Evolutionary conservation across 2,113 vertebrate genomes (phyloP).

Genomic region (Epinephelus lanceolatus): DNA sequence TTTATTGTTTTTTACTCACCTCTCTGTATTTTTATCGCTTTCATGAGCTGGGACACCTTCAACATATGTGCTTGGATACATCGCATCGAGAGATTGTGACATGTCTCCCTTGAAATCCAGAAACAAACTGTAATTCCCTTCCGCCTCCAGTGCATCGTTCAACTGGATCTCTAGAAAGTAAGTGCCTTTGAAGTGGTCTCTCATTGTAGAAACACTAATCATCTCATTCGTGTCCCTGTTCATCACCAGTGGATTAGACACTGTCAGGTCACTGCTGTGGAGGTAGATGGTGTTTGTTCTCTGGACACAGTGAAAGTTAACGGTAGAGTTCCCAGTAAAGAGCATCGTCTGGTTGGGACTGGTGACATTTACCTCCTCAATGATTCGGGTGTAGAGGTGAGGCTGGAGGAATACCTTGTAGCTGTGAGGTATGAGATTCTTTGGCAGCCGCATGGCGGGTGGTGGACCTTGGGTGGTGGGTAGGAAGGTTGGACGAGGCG

Average conservation of each 20-base stretch:
- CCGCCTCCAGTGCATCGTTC: fast-evolving
- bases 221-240: fast-evolving
- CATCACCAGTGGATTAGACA: conserved; percentile 51
- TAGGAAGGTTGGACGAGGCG: fast-evolving
- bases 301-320: conserved; percentile 76
- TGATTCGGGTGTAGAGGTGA: conserved; percentile 55
- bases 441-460: conserved; percentile 81
- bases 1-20: conserved; percentile 61
- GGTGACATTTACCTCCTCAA: conserved; percentile 52
- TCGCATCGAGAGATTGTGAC: conserved; percentile 78
- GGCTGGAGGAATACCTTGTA: conserved; percentile 87
- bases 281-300: conserved; percentile 86
- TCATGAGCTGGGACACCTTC: conserved; percentile 21
- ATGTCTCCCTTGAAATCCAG: conserved; percentile 85
- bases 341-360: conserved; percentile 65
- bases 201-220: fast-evolving
- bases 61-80: conserved; percentile 89
- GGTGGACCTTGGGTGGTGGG: background rate
- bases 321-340: conserved; percentile 83
- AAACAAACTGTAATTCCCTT: conserved; percentile 80
- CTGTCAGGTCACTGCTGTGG: conserved; percentile 86
- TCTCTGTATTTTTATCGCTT: conserved; percentile 16
- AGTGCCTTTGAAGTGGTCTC: conserved; percentile 22
- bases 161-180: conserved; percentile 89
- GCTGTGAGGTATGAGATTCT: conserved; percentile 77